Conservation (phyloP, 2,888 invertebrate genomes). For the Drosophila parthenogenetica region DNA sequence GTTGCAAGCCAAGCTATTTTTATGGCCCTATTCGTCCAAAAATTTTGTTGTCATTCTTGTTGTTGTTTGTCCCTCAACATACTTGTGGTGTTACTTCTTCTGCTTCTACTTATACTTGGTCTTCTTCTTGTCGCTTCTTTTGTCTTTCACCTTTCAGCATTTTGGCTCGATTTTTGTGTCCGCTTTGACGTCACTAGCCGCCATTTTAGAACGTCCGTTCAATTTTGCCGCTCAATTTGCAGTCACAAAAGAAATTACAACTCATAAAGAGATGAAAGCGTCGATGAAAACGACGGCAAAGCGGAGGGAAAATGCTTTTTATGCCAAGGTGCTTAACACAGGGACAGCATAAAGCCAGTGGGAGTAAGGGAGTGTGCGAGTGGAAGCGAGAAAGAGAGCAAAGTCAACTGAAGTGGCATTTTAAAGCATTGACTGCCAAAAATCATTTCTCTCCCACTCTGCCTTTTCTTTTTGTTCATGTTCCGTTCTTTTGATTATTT, state of each 20-base stretch:
- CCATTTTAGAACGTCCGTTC: constrained; percentile 50
- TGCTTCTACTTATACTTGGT: neutral
- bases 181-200: constrained; percentile 54
- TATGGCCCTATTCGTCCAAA: constrained; percentile 39
- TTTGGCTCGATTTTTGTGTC: constrained; percentile 3
- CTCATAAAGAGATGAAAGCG: constrained; percentile 75
- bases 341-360: neutral
- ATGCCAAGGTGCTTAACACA: constrained; percentile 6
- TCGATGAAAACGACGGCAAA: constrained; percentile 30
- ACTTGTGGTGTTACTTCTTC: neutral
- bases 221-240: constrained; percentile 75
- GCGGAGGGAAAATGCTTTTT: neutral
- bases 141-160: neutral
- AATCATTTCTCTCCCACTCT: constrained; percentile 32
- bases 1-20: constrained; percentile 69
- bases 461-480: neutral
- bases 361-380: neutral
- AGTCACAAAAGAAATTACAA: constrained; percentile 75
- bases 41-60: neutral
- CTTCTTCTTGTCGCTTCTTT: neutral
- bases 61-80: constrained; percentile 29
- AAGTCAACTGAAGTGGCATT: constrained; percentile 37
- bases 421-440: constrained; percentile 51
- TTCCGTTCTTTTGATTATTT: constrained; percentile 34
- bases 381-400: neutral